These are phyloP conservation scores for Gortyna flavago DNA, from an alignment of 2,888 invertebrate genomes.

Conservation along the genomic window DNA sequence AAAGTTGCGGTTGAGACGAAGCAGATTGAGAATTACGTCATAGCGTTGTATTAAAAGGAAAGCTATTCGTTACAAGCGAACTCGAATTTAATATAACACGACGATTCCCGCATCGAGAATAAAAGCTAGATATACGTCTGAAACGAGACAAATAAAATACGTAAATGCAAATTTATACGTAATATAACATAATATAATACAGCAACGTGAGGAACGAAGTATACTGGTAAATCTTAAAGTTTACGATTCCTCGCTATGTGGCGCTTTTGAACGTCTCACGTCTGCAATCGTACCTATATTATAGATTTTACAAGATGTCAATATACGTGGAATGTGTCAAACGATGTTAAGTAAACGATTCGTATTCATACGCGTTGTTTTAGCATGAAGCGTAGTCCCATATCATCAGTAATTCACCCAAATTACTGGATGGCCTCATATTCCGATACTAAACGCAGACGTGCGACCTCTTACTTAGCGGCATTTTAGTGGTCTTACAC, in stretches of 20 bases:
- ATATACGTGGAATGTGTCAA: constrained; percentile 61
- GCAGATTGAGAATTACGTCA: constrained; percentile 60
- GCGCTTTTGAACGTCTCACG: constrained; percentile 46
- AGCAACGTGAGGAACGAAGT: constrained; percentile 21
- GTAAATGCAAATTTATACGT: constrained; percentile 60
- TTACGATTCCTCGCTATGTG: constrained; percentile 47
- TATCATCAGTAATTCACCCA: constrained; percentile 74
- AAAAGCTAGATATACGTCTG: constrained; percentile 37
- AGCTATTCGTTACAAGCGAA: constrained; percentile 39
- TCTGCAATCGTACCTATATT: constrained; percentile 52
- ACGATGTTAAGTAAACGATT: constrained; percentile 73
- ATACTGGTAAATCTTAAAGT: constrained; percentile 52
- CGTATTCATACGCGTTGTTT: constrained; percentile 79
- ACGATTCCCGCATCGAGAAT: constrained; percentile 40
- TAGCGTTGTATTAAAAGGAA: constrained; percentile 42
- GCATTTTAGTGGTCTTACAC: constrained; percentile 21
- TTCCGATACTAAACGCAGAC: constrained; percentile 43
- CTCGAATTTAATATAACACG: constrained; percentile 37
- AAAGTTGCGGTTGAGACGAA: constrained; percentile 53
- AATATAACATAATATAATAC: constrained; percentile 55
- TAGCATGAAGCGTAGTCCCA: constrained; percentile 69
- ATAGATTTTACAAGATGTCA: constrained; percentile 57
- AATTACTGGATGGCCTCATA: constrained; percentile 68
- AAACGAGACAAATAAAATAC: constrained; percentile 50
- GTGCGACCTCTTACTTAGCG: constrained; percentile 34